A percentile compares a stretch with the other conserved stretches of the same genome.
These are phyloP conservation scores for Augochlorella aurata DNA, from an alignment of 2,888 invertebrate genomes.

Conservation along the genomic window DNA sequence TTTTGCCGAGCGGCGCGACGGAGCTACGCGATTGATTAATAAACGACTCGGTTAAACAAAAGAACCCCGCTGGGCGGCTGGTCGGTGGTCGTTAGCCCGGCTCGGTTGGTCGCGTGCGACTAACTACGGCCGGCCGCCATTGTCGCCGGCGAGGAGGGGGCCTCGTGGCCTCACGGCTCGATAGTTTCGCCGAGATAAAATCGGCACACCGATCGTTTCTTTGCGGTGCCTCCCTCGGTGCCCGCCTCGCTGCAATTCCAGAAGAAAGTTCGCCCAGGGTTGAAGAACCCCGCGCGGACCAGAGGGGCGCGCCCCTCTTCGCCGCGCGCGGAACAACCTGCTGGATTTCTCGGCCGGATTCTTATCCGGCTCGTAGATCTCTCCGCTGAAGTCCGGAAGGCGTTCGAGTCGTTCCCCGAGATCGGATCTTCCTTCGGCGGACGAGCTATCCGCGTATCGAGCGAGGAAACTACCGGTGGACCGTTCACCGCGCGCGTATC, in stretches of 20 bases:
- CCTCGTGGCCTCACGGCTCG: constrained; percentile 39
- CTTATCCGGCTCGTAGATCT: constrained; percentile 51
- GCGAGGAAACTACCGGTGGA: constrained; percentile 42
- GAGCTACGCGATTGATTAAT: constrained; percentile 54
- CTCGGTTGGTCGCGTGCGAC: constrained; percentile 55
- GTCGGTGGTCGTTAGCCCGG: constrained; percentile 30
- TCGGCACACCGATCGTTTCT: constrained; percentile 32
- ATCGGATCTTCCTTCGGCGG: constrained; percentile 43
- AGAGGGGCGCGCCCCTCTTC: background rate
- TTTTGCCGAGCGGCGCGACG: constrained; percentile 16
- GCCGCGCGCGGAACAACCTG: constrained; percentile 51
- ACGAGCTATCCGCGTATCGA: constrained; percentile 57
- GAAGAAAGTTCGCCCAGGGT: constrained; percentile 10
- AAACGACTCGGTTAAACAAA: constrained; percentile 65
- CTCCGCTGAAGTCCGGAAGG: constrained; percentile 44
- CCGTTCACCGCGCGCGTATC: constrained; percentile 32
- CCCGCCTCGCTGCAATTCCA: background rate
- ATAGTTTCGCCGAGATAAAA: constrained; percentile 51
- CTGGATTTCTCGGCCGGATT: constrained; percentile 34
- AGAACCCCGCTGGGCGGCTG: constrained; percentile 58
- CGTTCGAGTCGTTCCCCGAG: constrained; percentile 38
- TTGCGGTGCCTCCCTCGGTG: background rate
- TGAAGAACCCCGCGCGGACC: constrained; percentile 11
- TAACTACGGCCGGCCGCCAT: constrained; percentile 45
- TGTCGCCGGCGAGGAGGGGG: constrained; percentile 33